phyloP scores from a whole-genome alignment of 2,113 vertebrate species.

The Hiodon alosoides region DNA sequence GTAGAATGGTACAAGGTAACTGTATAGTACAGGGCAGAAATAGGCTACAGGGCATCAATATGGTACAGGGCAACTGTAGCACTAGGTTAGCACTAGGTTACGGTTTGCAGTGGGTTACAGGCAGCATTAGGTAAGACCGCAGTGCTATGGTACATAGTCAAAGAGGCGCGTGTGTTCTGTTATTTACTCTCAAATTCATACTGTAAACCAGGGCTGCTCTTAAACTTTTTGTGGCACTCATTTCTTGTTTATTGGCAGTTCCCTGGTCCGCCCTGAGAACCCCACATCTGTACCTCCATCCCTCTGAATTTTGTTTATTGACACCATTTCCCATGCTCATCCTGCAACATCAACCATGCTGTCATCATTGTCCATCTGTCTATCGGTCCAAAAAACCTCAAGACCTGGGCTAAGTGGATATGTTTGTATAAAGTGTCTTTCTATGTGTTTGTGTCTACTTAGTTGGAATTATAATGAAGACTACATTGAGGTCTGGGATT shows the following conservation, averaged over 20 bases:
- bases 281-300: not conserved
- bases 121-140: too few species aligned
- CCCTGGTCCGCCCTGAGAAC: conserved; percentile 3
- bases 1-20: too few species aligned
- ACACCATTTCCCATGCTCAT: not conserved
- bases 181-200: too few species aligned
- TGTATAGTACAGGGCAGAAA: too few species aligned
- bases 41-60: too few species aligned
- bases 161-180: too few species aligned
- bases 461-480: not conserved
- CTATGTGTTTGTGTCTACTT: not conserved
- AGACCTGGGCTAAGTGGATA: conserved; percentile 6
- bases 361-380: conserved; percentile 2
- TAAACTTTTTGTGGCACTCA: not conserved
- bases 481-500: not conserved
- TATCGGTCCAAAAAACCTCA: not conserved
- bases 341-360: not conserved
- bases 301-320: not conserved
- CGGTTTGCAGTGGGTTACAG: too few species aligned
- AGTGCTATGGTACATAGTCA: too few species aligned
- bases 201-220: too few species aligned
- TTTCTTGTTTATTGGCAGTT: not conserved
- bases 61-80: too few species aligned
- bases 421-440: not conserved
- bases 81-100: too few species aligned